Evolutionary conservation across 2,113 vertebrate species (phyloP).

Genomic region (Elaphurus davidianus): DNA sequence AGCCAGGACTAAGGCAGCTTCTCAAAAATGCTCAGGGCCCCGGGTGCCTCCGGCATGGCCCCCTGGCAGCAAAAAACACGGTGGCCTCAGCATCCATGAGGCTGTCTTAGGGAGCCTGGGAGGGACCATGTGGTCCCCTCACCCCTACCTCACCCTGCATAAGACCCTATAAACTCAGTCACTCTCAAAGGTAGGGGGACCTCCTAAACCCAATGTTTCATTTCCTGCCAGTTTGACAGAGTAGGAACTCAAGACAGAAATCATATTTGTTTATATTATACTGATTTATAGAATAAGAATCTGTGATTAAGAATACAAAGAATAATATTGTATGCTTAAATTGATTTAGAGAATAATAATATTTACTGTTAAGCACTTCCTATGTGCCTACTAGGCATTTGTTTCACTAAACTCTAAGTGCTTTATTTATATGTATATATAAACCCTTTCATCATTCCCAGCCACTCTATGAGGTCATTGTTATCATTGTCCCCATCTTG

Average conservation of each 20-base stretch:
- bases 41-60: rapidly evolving
- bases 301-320: not conserved
- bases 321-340: not conserved
- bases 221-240: not conserved
- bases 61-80: not conserved
- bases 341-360: not conserved
- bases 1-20: not conserved
- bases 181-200: not conserved
- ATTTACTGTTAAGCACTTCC: not conserved
- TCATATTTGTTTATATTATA: not conserved
- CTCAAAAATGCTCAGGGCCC: not conserved
- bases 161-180: not conserved
- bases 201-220: not conserved
- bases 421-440: rapidly evolving
- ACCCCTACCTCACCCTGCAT: not conserved
- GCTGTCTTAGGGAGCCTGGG: not conserved
- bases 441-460: not conserved
- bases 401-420: not conserved
- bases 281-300: not conserved
- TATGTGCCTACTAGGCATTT: not conserved
- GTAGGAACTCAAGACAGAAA: not conserved
- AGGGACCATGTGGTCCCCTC: not conserved
- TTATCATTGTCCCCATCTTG: not conserved
- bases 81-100: not conserved
- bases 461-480: not conserved